Evolutionary conservation across 2,113 vertebrate species (phyloP).

Genomic region (Guaruba guarouba): DNA sequence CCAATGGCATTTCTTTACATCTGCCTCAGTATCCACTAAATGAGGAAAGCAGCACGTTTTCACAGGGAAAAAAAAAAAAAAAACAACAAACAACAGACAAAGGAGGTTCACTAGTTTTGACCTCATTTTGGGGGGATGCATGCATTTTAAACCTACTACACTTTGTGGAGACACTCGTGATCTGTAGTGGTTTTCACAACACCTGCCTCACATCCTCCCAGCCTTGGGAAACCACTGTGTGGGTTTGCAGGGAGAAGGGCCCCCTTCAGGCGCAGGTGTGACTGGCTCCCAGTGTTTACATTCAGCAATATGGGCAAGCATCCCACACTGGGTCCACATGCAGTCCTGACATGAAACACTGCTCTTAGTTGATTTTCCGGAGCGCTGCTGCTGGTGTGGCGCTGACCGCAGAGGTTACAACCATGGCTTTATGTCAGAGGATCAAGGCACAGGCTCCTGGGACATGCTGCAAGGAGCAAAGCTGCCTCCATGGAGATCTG

Average conservation of each 20-base stretch:
- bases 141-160: background rate
- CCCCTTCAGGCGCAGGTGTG: background rate
- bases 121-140: background rate
- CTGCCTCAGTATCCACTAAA: background rate
- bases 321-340: background rate
- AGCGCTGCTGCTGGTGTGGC: background rate
- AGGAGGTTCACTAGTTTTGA: background rate
- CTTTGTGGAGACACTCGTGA: background rate
- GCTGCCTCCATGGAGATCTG: background rate
- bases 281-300: background rate
- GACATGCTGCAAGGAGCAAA: background rate
- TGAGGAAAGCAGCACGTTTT: background rate
- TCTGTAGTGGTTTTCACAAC: background rate
- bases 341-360: background rate
- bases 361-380: background rate
- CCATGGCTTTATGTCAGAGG: background rate
- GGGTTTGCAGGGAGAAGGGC: background rate
- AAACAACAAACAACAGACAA: background rate
- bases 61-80: background rate
- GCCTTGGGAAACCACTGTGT: background rate
- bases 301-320: background rate
- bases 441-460: background rate
- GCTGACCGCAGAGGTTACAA: fast-evolving
- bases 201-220: background rate
- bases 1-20: background rate